A percentile compares a stretch with the other conserved stretches of the same genome.
Conservation (phyloP, 2,113 vertebrate genomes). For the Tragulus kanchil region DNA sequence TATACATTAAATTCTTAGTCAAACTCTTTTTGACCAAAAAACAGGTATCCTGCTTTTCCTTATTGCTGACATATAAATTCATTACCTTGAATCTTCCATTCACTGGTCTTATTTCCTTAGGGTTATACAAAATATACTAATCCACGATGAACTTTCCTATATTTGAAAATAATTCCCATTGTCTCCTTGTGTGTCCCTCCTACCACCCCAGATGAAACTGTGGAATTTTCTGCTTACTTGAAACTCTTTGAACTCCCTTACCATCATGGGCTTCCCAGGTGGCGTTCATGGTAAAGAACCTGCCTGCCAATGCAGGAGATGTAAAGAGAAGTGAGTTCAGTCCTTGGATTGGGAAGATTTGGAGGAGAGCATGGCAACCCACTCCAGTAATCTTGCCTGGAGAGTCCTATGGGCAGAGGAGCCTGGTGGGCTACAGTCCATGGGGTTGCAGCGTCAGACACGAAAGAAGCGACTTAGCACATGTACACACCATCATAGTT, state of each 20-base stretch:
- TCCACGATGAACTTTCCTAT: neutral
- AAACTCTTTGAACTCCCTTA: neutral
- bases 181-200: neutral
- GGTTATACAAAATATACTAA: neutral
- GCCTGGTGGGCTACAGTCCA: neutral
- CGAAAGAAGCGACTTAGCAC: neutral
- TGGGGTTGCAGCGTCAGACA: neutral
- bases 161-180: conserved; percentile 32
- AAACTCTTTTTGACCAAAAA: neutral
- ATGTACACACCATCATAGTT: neutral
- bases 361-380: neutral
- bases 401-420: neutral
- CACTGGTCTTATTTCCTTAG: neutral
- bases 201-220: neutral
- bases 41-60: neutral
- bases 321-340: accelerated
- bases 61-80: neutral
- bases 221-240: neutral
- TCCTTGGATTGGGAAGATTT: neutral
- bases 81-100: neutral
- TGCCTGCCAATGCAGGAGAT: neutral
- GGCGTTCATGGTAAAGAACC: neutral
- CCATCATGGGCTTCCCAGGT: neutral
- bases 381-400: neutral
- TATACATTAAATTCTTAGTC: neutral